phyloP scores from a whole-genome alignment of 2,888 invertebrate species.

The Drosophila mimica region DNA sequence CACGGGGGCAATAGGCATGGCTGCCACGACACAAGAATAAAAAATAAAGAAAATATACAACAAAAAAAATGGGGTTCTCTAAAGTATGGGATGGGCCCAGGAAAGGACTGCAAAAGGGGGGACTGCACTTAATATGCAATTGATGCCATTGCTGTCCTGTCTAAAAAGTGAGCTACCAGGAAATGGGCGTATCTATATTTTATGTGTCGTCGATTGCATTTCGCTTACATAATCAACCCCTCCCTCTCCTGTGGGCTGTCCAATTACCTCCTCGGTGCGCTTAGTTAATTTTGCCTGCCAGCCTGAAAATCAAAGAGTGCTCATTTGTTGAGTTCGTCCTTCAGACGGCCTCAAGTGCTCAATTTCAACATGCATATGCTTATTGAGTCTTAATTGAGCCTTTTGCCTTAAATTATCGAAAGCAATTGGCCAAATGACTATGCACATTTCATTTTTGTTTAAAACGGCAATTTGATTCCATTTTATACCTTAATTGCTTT shows the following conservation, averaged over 20 bases:
- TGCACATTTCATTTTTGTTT: not conserved
- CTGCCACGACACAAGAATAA: constrained; percentile 10
- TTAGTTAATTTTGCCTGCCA: not conserved
- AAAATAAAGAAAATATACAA: not conserved
- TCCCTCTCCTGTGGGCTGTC: not conserved
- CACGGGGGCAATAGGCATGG: constrained; percentile 49
- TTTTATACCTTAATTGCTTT: not conserved
- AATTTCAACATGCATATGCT: constrained; percentile 16
- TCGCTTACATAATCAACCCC: not conserved
- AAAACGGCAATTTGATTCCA: not conserved
- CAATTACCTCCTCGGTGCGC: not conserved
- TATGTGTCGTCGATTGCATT: constrained; percentile 66
- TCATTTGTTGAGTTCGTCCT: constrained; percentile 26
- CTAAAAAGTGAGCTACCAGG: constrained; percentile 24
- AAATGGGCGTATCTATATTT: constrained; percentile 65
- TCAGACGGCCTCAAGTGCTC: not conserved
- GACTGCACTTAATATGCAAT: constrained; percentile 49
- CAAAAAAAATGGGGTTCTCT: not conserved
- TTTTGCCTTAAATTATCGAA: constrained; percentile 3
- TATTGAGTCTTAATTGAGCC: constrained; percentile 16
- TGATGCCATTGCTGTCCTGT: constrained; percentile 32
- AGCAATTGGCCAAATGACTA: not conserved
- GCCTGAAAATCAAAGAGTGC: constrained; percentile 30
- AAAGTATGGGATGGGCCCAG: not conserved
- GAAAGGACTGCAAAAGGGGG: not conserved